A percentile compares a stretch with the other conserved stretches of the same genome.
phyloP scores from a whole-genome alignment of 2,888 invertebrate species.

The Notodromas monacha region DNA sequence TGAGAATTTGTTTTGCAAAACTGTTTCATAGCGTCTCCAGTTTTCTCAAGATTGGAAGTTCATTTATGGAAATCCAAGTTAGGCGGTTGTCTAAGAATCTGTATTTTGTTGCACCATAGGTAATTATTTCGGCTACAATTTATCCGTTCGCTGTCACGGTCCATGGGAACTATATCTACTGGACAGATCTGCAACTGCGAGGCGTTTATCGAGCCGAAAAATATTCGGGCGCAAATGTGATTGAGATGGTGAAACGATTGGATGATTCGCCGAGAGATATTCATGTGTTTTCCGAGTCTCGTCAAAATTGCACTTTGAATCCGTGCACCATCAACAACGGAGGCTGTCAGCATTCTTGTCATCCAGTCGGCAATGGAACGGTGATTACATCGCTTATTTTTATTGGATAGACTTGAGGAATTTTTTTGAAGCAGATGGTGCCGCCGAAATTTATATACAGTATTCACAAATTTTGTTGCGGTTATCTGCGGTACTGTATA shows the following conservation, averaged over 20 bases:
- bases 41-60: too few species aligned
- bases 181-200: conserved; percentile 71
- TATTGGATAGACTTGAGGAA: not conserved
- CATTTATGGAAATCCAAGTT: too few species aligned
- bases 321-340: conserved; percentile 57
- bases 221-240: conserved; percentile 73
- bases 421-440: conserved; percentile 5
- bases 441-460: too few species aligned
- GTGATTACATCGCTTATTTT: conserved; percentile 12
- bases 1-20: too few species aligned
- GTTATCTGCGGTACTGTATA: too few species aligned
- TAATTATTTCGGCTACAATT: conserved; percentile 55
- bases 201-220: conserved; percentile 91
- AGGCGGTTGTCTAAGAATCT: too few species aligned
- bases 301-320: conserved; percentile 45
- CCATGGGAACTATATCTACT: conserved; percentile 61
- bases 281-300: conserved; percentile 40
- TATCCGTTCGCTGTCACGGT: conserved; percentile 85
- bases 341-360: conserved; percentile 76
- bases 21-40: too few species aligned
- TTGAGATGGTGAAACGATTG: conserved; percentile 65
- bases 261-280: conserved; percentile 76
- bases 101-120: too few species aligned
- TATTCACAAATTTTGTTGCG: too few species aligned
- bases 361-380: conserved; percentile 47